Percentiles rank a stretch among this genome's conserved stretches.
Evolutionary conservation across 2,797 vertebrate genomes (phyloP).

Genomic region (Anniella stebbinsi): DNA sequence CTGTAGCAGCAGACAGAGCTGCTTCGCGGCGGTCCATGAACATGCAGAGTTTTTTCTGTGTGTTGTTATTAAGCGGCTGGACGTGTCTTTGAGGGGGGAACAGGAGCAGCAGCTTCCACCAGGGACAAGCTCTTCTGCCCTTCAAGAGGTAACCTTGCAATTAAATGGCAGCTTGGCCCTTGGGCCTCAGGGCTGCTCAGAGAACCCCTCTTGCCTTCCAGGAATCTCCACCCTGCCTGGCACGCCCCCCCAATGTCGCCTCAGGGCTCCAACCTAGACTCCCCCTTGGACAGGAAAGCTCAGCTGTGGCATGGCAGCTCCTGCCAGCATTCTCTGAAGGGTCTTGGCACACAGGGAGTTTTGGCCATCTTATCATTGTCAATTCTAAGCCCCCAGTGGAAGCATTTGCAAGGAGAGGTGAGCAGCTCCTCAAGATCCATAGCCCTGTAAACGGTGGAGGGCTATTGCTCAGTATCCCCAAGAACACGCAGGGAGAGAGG

Average conservation of each 20-base stretch:
- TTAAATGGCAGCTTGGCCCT: neutral
- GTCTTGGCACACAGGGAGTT: neutral
- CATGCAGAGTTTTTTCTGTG: conserved; percentile 67
- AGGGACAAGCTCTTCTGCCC: neutral
- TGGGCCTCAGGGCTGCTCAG: neutral
- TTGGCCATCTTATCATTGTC: neutral
- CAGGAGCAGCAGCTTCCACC: neutral
- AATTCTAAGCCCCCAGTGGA: neutral
- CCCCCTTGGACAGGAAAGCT: neutral
- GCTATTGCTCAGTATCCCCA: too few relatives aligned
- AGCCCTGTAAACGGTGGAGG: neutral
- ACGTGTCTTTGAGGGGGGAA: neutral
- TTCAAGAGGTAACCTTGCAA: too few relatives aligned
- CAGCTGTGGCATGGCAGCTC: neutral
- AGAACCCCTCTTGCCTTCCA: neutral
- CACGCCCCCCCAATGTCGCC: too few relatives aligned
- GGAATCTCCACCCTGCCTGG: neutral
- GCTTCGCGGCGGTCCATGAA: conserved; percentile 77
- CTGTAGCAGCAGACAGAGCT: conserved; percentile 70
- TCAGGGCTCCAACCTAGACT: too few relatives aligned
- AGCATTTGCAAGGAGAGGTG: neutral
- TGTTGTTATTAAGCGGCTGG: conserved; percentile 60
- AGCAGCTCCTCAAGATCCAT: neutral
- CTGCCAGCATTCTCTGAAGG: neutral
- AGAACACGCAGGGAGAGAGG: too few relatives aligned